Conservation (phyloP, 2,888 invertebrate species). For the Watsonalla cultraria region DNA sequence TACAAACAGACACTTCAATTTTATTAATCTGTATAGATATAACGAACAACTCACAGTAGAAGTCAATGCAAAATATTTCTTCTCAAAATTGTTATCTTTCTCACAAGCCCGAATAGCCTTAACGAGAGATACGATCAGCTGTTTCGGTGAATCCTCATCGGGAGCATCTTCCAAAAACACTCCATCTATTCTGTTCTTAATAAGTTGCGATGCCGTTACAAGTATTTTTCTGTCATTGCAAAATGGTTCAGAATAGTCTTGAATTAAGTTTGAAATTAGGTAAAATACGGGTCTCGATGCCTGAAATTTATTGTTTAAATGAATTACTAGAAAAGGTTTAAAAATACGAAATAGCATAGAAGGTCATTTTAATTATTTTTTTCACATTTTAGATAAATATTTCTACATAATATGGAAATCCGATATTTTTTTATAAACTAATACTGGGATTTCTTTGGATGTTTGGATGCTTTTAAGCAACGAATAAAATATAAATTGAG, state of each 20-base stretch:
- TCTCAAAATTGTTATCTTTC: conserved; percentile 7
- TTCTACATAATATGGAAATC: too few species aligned
- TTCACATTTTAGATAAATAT: too few species aligned
- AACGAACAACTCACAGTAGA: conserved; percentile 16
- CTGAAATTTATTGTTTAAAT: conserved; percentile 17
- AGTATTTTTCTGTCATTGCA: conserved; percentile 19
- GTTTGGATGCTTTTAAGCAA: too few species aligned
- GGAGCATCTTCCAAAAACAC: conserved; percentile 16
- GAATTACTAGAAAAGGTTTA: background rate
- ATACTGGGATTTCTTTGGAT: too few species aligned
- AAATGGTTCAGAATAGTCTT: conserved; percentile 15
- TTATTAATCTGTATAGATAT: conserved; percentile 2
- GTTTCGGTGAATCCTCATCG: conserved; percentile 9
- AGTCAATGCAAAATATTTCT: conserved; percentile 21
- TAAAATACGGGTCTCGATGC: conserved; percentile 25
- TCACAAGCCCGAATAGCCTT: conserved; percentile 23
- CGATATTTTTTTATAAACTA: too few species aligned
- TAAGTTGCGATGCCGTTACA: conserved; percentile 16
- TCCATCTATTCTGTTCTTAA: conserved; percentile 21
- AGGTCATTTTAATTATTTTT: too few species aligned
- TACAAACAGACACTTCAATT: too few species aligned
- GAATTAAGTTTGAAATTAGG: conserved; percentile 13
- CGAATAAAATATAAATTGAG: too few species aligned
- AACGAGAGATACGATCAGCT: conserved; percentile 19
- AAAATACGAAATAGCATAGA: too few species aligned